Percentiles rank a stretch among this genome's conserved stretches.
phyloP scores from a whole-genome alignment of 1,140 invertebrate genomes.

The Diorhabda elongata region DNA sequence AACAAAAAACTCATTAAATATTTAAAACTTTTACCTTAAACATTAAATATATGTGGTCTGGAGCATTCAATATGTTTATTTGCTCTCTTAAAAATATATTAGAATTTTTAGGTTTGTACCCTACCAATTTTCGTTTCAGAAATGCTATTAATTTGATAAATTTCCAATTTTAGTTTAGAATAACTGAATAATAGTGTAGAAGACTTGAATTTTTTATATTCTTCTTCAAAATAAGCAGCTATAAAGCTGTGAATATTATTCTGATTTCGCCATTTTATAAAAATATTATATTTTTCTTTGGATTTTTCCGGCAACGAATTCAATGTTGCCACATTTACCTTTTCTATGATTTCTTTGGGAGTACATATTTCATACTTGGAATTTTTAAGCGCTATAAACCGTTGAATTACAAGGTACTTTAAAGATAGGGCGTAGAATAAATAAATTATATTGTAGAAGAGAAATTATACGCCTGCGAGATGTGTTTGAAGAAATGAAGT shows the following conservation, averaged over 20 bases:
- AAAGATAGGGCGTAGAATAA: too few relatives aligned
- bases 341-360: background rate
- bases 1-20: background rate
- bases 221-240: slow-evolving; percentile 7
- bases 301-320: slow-evolving; percentile 6
- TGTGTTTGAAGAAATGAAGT: too few relatives aligned
- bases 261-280: background rate
- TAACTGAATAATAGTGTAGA: slow-evolving; percentile 7
- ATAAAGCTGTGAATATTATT: background rate
- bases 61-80: slow-evolving; percentile 13
- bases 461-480: too few relatives aligned
- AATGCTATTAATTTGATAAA: slow-evolving; percentile 1
- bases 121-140: slow-evolving; percentile 4
- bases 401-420: too few relatives aligned
- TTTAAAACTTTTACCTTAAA: slow-evolving; percentile 9
- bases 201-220: slow-evolving; percentile 1
- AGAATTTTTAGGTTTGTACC: slow-evolving; percentile 17
- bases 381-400: too few relatives aligned
- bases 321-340: background rate
- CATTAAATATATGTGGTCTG: slow-evolving; percentile 18
- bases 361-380: background rate
- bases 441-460: too few relatives aligned
- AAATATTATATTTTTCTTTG: background rate
- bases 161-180: slow-evolving; percentile 8
- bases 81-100: slow-evolving; percentile 6